Percentiles rank a stretch among this genome's conserved stretches.
phyloP scores from a whole-genome alignment of 2,113 vertebrate species.

The Nyctereutes procyonoides region DNA sequence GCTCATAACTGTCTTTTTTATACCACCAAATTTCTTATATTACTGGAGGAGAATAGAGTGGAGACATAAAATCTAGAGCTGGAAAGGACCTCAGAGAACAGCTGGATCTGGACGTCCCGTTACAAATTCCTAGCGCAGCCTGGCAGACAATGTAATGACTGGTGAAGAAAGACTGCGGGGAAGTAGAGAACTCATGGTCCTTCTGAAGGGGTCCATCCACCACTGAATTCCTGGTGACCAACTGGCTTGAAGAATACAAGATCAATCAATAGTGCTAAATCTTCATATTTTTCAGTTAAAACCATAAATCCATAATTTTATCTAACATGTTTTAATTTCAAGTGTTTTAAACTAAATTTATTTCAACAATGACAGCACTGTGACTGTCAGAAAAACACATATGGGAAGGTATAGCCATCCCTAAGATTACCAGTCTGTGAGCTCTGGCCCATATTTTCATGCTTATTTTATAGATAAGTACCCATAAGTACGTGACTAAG shows the following conservation, averaged over 20 bases:
- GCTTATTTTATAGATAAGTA: not conserved
- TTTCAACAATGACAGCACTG: not conserved
- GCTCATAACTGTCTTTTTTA: not conserved
- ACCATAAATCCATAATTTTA: not conserved
- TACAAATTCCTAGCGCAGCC: not conserved
- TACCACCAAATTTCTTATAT: not conserved
- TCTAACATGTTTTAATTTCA: not conserved
- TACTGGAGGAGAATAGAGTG: not conserved
- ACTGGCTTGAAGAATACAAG: not conserved
- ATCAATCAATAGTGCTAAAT: not conserved
- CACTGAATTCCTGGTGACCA: not conserved
- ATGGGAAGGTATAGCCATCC: accelerated
- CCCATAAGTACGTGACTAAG: not conserved
- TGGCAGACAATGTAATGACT: not conserved
- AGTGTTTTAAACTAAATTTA: not conserved
- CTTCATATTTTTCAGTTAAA: not conserved
- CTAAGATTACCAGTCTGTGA: not conserved
- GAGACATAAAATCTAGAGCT: not conserved
- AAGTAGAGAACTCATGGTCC: not conserved
- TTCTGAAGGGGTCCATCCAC: not conserved
- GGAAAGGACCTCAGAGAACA: not conserved
- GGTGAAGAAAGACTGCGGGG: no score
- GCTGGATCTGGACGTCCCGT: not conserved
- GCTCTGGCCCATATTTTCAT: no score
- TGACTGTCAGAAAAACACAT: not conserved